Evolutionary conservation across 2,888 invertebrate genomes (phyloP).

Genomic region (Drosophila austrosaltans): DNA sequence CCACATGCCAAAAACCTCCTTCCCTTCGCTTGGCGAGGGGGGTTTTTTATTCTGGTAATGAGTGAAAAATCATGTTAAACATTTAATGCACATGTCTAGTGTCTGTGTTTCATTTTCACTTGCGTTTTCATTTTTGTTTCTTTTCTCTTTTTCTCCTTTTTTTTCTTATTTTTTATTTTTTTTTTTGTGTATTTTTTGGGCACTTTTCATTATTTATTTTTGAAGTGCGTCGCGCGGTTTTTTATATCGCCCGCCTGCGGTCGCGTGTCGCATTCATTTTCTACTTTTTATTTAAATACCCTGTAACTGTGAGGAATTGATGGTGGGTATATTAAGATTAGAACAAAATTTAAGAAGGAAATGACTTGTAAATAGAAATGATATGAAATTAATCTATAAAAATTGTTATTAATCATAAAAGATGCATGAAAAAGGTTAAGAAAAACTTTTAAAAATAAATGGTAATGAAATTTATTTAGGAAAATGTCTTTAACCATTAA

Average conservation of each 20-base stretch:
- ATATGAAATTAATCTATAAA: too few relatives aligned
- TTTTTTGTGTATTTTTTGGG: constrained; percentile 34
- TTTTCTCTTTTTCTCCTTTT: constrained; percentile 21
- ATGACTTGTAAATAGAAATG: too few relatives aligned
- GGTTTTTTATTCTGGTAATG: constrained; percentile 59
- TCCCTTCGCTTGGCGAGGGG: constrained; percentile 17
- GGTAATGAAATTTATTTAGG: too few relatives aligned
- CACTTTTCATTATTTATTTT: constrained; percentile 62
- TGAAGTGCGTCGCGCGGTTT: constrained; percentile 53
- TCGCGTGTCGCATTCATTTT: constrained; percentile 60
- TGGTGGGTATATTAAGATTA: too few relatives aligned
- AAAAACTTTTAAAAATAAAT: too few relatives aligned
- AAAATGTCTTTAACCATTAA: too few relatives aligned
- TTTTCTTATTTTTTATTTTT: constrained; percentile 9
- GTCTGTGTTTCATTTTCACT: constrained; percentile 26
- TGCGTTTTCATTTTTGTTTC: neutral
- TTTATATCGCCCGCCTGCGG: constrained; percentile 43
- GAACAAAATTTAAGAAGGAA: too few relatives aligned
- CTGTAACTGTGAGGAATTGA: neutral
- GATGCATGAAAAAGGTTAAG: too few relatives aligned
- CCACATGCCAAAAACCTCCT: constrained; percentile 61
- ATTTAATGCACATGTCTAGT: constrained; percentile 73
- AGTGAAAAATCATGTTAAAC: constrained; percentile 77
- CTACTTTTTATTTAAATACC: constrained; percentile 13
- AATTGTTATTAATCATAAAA: too few relatives aligned